phyloP scores from a whole-genome alignment of 2,797 vertebrate species.

The Cyprinella venusta region DNA sequence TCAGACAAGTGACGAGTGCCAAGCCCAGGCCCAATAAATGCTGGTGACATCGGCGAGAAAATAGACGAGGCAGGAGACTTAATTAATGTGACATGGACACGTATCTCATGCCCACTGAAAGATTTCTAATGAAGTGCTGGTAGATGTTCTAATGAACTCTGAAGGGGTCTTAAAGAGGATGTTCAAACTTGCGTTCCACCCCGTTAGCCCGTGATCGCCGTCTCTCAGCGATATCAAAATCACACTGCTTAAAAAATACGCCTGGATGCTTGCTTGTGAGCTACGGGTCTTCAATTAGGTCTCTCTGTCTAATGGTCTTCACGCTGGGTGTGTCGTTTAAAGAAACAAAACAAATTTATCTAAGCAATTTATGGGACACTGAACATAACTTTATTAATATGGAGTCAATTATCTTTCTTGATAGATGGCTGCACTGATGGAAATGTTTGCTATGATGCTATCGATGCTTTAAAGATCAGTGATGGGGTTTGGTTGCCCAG shows the following conservation, averaged over 20 bases:
- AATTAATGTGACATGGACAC: conserved; percentile 64
- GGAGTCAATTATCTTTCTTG: conserved; percentile 64
- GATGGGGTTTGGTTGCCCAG: conserved; percentile 45
- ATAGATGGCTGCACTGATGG: conserved; percentile 48
- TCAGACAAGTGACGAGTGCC: conserved; percentile 63
- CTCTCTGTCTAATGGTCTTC: conserved; percentile 71
- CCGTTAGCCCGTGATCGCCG: conserved; percentile 56
- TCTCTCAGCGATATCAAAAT: conserved; percentile 50
- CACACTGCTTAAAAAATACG: conserved; percentile 17
- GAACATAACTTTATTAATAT: conserved; percentile 67
- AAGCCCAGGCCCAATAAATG: conserved; percentile 55
- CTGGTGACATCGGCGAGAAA: conserved; percentile 53
- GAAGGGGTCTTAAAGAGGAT: conserved; percentile 59
- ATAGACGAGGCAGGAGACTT: conserved; percentile 55
- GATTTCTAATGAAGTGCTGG: conserved; percentile 52
- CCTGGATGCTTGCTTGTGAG: conserved; percentile 61
- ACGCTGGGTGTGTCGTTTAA: conserved; percentile 69
- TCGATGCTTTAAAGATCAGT: not conserved
- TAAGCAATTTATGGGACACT: conserved; percentile 67
- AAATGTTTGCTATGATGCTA: not conserved
- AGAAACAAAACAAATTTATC: conserved; percentile 71
- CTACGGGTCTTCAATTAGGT: conserved; percentile 69
- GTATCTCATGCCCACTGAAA: conserved; percentile 48
- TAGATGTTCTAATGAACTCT: conserved; percentile 55
- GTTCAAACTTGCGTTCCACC: conserved; percentile 60